Base-by-base conservation (phyloP, 2,888 invertebrate genomes). In the Apodemia zela region DNA sequence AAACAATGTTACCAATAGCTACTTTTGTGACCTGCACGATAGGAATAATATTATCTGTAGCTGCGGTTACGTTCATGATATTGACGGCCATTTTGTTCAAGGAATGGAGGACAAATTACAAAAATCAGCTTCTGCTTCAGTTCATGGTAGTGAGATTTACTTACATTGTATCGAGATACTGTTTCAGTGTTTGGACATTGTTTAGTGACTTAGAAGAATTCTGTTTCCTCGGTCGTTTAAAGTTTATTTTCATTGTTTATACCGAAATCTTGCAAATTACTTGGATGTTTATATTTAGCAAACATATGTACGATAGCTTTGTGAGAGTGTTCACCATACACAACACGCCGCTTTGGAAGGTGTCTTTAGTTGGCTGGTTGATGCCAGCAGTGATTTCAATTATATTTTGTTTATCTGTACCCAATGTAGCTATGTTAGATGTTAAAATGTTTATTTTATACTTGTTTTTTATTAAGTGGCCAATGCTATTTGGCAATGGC, bases 241-340 rank as follows among this genome's bases (percentile, higher is more conserved):
- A 80, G 54, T 54, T 75, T 3, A 65, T 79, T 0, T 60, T 73
- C 0, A 70, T 82, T 62, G 69, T 80, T 0, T 87, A 84, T 67
- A 78, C 85, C 0, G 90, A 90, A 68, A 72, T 81, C 58, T 73
- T 73, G 0, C 73, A 88, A 1, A 76, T 87, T 0, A 68, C 72
- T 3, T 90, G 90, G 89, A 90, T 87, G 87, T 85, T 80, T 61
- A 68, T 84, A 3, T 90, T 87, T 61, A 90, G 77, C 47, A 82
- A 79, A 59, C 81, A 84, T 33, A 87, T 90, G 79, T 82, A 88
- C 62, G 72, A 79, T 2, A 78, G 77, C 65, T 75, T 89, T 59
- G 89, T 87, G 13, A 84, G 78, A 71, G 82, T 89, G 25, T 84
- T 88, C 60, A 71, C 70, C 60, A 69, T 71, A 0, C 67, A 74